Evolutionary conservation across 2,797 vertebrate species (phyloP).

Genomic region (Anomalospiza imberbis): DNA sequence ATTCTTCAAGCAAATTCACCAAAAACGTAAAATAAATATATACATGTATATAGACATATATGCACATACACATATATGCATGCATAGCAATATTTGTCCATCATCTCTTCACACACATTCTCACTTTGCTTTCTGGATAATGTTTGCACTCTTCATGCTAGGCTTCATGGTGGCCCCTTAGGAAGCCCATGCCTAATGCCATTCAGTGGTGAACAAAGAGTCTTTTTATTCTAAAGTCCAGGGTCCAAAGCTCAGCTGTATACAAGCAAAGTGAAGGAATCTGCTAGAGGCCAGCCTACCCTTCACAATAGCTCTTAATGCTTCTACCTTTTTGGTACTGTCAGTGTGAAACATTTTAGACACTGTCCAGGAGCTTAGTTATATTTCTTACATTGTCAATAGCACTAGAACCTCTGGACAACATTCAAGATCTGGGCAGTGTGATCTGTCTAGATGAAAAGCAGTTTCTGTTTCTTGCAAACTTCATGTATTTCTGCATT

Average conservation of each 20-base stretch:
- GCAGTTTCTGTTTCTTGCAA: conserved; percentile 70
- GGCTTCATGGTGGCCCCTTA: conserved; percentile 87
- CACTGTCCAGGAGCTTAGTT: conserved; percentile 40
- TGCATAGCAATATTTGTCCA: conserved; percentile 39
- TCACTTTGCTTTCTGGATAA: conserved; percentile 76
- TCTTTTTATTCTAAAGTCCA: conserved; percentile 83
- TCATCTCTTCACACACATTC: conserved; percentile 52
- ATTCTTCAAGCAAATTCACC: neutral
- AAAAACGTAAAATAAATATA: neutral
- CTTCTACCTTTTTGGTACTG: conserved; percentile 67
- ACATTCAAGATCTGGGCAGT: conserved; percentile 45
- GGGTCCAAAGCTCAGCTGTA: conserved; percentile 82
- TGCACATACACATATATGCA: neutral
- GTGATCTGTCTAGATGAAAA: conserved; percentile 62
- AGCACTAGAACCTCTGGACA: conserved; percentile 42
- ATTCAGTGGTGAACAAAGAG: conserved; percentile 88
- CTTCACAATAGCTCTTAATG: conserved; percentile 61
- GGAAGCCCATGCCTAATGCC: conserved; percentile 91
- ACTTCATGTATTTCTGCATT: conserved; percentile 71
- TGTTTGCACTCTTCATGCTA: conserved; percentile 77
- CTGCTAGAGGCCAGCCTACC: conserved; percentile 72
- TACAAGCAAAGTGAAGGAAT: conserved; percentile 79
- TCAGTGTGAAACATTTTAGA: conserved; percentile 62
- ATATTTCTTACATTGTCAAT: conserved; percentile 44
- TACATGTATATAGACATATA: neutral